Evolutionary conservation across 2,113 vertebrate genomes (phyloP).

Genomic region (Dryoscopus gambensis): DNA sequence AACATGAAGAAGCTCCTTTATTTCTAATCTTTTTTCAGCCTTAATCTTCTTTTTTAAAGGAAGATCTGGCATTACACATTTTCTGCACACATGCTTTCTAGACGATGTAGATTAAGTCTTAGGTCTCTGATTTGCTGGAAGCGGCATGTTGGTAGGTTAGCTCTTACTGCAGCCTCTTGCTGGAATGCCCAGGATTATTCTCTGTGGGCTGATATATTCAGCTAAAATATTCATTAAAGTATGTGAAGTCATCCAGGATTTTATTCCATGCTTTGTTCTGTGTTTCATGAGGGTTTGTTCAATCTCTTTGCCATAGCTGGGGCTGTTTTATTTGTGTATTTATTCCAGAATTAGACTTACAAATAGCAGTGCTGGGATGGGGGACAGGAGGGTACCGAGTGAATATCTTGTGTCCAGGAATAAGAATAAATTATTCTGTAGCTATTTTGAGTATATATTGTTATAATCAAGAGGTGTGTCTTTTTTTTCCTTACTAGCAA

Average conservation of each 20-base stretch:
- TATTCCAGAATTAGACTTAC: background rate
- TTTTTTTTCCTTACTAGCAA: background rate
- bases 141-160: background rate
- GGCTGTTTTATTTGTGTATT: background rate
- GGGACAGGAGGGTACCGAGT: background rate
- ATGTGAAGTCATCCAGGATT: background rate
- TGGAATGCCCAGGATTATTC: background rate
- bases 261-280: background rate
- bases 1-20: conserved; percentile 58
- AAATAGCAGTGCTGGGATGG: background rate
- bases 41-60: conserved; percentile 52
- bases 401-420: background rate
- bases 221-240: background rate
- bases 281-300: background rate
- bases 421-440: background rate
- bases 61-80: conserved; percentile 55
- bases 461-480: background rate
- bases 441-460: background rate
- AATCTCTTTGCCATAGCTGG: background rate
- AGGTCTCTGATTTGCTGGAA: conserved; percentile 9
- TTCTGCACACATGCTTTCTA: conserved; percentile 50
- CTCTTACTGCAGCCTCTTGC: background rate
- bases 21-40: conserved; percentile 66
- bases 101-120: conserved; percentile 33
- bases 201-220: background rate